Evolutionary conservation across 2,888 invertebrate genomes (phyloP), one percentile per base, ranked within the genome.

Genomic region (Lithophane socia): DNA sequence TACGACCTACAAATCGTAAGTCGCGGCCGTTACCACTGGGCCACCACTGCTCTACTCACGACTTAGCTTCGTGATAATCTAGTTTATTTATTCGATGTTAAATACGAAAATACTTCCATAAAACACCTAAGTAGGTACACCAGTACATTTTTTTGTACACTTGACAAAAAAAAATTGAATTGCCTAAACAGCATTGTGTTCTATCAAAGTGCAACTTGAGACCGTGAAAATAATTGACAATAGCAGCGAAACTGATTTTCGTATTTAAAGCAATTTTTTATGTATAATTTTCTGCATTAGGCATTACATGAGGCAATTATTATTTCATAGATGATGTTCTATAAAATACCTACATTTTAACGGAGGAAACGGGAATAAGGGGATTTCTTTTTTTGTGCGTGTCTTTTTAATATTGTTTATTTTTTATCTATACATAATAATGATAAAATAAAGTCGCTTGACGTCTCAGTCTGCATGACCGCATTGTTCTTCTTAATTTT

Each of bases 211-310:
- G 29, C 52, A 54, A 61, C 5, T 44, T 61, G 16, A 29, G 37
- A 60, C 52, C 77, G 29, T 61, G 13, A 77, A 58, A 47, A 24
- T 44, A 29, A n/a, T 37, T n/a, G 24, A 52, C 29, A 76, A 58
- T 66, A 54, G 16, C 47, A 47, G 44, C 44, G 21, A 47, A 61
- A 61, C 54, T 2, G 21, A 37, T 29, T 5, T 49, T 37, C 18
- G 13, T 9, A 18, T 16, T 58, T 18, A 37, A 12, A 18, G n/a
- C 7, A 18, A 29, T 29, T 29, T 29, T 29, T n/a, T 49, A 3
- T 37, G 37, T 37, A 37, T 29, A 5, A 5, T 29, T 12, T 52
- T 29, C 5, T 29, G 8, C 13, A 3, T 67, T 13, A 49, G 3
- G 24, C n/a, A 64, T 12, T 37, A 37, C 4, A 37, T 37, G 4